Conservation (phyloP, 1,140 invertebrate genomes). For the Aporrectodea caliginosa region DNA sequence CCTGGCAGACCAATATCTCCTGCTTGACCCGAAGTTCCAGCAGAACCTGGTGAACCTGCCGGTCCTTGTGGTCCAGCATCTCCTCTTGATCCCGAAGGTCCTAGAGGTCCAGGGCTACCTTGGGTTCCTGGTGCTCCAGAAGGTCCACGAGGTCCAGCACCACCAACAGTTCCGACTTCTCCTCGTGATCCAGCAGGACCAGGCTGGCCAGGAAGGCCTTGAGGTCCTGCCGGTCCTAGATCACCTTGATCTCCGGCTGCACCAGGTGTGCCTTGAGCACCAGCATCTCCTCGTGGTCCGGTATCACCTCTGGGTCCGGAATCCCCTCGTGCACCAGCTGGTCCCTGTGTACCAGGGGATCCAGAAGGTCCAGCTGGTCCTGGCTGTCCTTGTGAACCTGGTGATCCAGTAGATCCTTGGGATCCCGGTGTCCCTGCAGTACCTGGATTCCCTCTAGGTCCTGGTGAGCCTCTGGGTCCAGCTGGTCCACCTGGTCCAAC, state of each 20-base stretch:
- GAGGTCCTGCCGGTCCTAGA: constrained; percentile 1
- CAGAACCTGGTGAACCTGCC: constrained; percentile 12
- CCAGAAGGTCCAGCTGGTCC: constrained; percentile 17
- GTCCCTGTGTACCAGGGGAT: constrained; percentile 1
- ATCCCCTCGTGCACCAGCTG: neutral
- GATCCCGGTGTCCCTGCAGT: constrained; percentile 7
- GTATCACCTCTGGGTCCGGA: neutral
- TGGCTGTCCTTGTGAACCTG: neutral
- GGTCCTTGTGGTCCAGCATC: constrained; percentile 26
- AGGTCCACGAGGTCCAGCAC: constrained; percentile 57
- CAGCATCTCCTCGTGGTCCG: constrained; percentile 1
- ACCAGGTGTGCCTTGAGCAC: neutral
- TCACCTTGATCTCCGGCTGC: neutral
- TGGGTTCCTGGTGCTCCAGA: constrained; percentile 51
- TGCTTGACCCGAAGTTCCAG: constrained; percentile 15
- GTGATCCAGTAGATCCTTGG: neutral
- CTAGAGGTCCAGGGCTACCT: constrained; percentile 66
- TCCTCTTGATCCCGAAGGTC: constrained; percentile 57
- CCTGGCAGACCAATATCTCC: constrained; percentile 12
- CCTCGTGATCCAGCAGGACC: constrained; percentile 14
- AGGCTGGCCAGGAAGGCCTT: constrained; percentile 8
- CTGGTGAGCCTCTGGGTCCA: constrained; percentile 6
- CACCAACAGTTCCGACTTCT: constrained; percentile 64
- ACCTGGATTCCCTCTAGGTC: constrained; percentile 2
- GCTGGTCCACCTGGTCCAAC: neutral